Evolutionary conservation across 2,113 vertebrate species (phyloP).

Genomic region (Motacilla tschutschensis): DNA sequence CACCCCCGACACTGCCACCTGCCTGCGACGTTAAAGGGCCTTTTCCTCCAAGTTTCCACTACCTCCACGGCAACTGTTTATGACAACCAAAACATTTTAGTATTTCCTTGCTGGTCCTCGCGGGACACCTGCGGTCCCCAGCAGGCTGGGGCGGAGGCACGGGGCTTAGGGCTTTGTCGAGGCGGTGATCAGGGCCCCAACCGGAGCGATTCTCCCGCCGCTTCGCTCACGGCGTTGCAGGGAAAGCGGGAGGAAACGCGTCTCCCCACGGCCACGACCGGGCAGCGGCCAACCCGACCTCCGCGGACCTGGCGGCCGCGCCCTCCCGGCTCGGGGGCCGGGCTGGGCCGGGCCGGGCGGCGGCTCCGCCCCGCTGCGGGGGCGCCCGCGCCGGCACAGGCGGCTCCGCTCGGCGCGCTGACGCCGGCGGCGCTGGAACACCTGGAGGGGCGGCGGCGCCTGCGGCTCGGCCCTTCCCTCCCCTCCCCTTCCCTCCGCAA

Average conservation of each 20-base stretch:
- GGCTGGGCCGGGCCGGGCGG: background rate
- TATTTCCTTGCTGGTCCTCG: background rate
- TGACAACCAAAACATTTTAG: background rate
- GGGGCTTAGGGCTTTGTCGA: background rate
- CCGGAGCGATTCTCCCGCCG: accelerated
- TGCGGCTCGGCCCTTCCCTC: background rate
- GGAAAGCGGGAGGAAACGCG: accelerated
- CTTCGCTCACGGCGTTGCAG: accelerated
- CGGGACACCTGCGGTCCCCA: background rate
- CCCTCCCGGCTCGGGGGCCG: background rate
- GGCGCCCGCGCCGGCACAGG: background rate
- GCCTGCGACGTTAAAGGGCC: background rate
- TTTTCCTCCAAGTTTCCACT: background rate
- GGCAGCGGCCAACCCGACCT: accelerated
- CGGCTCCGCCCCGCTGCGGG: slow-evolving; percentile 36
- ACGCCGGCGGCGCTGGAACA: slow-evolving; percentile 40
- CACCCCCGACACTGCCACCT: background rate
- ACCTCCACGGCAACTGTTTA: background rate
- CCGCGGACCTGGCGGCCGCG: background rate
- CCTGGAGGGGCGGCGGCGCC: slow-evolving; percentile 18
- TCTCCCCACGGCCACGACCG: accelerated
- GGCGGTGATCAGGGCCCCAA: background rate
- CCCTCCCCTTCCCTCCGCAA: background rate
- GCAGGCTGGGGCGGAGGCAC: background rate
- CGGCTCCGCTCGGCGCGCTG: slow-evolving; percentile 8